Evolutionary conservation across 2,113 vertebrate species (phyloP).

Genomic region (Scortum barcoo): DNA sequence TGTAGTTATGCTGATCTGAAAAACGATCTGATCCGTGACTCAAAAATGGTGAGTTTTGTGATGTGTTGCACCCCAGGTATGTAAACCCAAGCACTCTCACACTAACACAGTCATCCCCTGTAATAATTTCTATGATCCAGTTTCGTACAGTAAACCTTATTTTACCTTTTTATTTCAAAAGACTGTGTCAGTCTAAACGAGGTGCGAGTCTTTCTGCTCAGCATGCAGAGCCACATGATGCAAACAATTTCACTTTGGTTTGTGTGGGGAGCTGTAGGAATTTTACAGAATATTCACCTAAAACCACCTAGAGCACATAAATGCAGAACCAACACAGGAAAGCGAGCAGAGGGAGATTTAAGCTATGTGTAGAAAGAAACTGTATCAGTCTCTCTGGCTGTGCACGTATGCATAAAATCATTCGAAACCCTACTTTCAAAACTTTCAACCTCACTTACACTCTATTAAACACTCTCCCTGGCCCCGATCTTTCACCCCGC

Average conservation of each 20-base stretch:
- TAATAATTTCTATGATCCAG: background rate
- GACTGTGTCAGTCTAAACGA: background rate
- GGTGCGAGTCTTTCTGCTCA: background rate
- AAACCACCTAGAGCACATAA: conserved; percentile 4
- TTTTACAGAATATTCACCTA: conserved; percentile 4
- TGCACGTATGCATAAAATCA: background rate
- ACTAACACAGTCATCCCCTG: background rate
- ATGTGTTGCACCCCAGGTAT: no score
- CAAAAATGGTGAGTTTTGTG: no score
- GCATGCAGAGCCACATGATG: background rate
- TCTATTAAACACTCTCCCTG: conserved; percentile 7
- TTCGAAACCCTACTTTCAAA: conserved; percentile 21
- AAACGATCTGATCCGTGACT: no score
- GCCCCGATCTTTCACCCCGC: conserved; percentile 5
- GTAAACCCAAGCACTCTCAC: background rate
- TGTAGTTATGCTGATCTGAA: no score
- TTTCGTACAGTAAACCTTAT: background rate
- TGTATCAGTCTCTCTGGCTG: background rate
- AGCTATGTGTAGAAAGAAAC: background rate
- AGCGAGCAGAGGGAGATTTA: background rate
- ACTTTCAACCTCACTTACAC: conserved; percentile 13
- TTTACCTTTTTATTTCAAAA: background rate
- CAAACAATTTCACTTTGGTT: background rate
- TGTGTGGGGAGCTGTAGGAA: background rate
- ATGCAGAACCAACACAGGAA: conserved; percentile 17